Conservation (phyloP, 1,140 invertebrate genomes). For the Aphis gossypii region DNA sequence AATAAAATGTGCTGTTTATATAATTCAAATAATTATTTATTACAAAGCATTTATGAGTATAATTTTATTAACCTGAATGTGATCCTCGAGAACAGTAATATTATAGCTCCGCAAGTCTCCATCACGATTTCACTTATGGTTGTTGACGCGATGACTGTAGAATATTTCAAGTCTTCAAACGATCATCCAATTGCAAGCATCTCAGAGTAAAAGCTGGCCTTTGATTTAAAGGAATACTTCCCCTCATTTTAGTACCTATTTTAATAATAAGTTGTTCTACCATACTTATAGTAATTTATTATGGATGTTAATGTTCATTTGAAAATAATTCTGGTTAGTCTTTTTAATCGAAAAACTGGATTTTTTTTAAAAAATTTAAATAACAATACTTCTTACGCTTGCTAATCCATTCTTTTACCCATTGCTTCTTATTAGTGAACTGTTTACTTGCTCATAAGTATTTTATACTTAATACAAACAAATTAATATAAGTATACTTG, state of each 20-base stretch:
- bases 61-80: constrained; percentile 24
- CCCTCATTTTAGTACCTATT: constrained; percentile 14
- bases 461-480: too few relatives aligned
- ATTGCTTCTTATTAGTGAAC: not conserved
- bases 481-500: too few relatives aligned
- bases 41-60: not conserved
- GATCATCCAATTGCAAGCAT: not conserved
- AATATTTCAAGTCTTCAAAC: constrained; percentile 27
- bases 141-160: not conserved
- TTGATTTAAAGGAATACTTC: not conserved
- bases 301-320: constrained; percentile 24
- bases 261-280: constrained; percentile 34
- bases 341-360: not conserved
- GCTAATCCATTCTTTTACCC: not conserved
- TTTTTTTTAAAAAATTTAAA: not conserved
- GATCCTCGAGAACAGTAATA: constrained; percentile 39
- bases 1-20: constrained; percentile 22
- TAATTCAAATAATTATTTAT: constrained; percentile 37
- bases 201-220: not conserved
- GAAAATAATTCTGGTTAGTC: constrained; percentile 39
- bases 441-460: not conserved
- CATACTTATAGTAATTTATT: constrained; percentile 35
- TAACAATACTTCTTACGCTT: not conserved
- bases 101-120: not conserved
- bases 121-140: constrained; percentile 17